Percentiles rank a stretch among this genome's conserved stretches.
phyloP scores from a whole-genome alignment of 64 coral and sea anemone species.

The Porites lutea region DNA sequence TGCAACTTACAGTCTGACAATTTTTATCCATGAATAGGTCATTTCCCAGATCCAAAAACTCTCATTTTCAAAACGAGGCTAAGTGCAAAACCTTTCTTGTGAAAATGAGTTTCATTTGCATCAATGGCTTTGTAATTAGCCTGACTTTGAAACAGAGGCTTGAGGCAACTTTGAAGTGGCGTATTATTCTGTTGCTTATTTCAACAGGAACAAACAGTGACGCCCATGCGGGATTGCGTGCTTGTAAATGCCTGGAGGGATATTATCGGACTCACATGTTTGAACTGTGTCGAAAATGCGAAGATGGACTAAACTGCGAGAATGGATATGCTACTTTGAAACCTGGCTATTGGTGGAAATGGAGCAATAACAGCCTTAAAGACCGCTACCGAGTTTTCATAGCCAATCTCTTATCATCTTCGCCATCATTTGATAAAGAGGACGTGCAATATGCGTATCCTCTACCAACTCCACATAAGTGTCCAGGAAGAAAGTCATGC shows the following conservation, averaged over 20 bases:
- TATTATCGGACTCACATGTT: conserved; percentile 32
- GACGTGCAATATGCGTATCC: neutral
- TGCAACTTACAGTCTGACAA: too few species aligned
- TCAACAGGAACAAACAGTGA: neutral
- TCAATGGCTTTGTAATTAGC: too few species aligned
- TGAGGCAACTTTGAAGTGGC: too few species aligned
- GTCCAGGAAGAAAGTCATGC: neutral
- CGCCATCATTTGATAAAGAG: neutral
- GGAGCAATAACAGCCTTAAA: conserved; percentile 4
- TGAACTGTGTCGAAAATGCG: neutral
- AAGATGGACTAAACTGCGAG: neutral
- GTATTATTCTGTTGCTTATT: neutral
- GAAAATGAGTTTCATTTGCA: too few species aligned
- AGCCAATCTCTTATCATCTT: conserved; percentile 1
- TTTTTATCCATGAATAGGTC: too few species aligned
- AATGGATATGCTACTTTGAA: neutral
- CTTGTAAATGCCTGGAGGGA: neutral
- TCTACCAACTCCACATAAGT: neutral
- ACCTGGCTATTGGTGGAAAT: conserved; percentile 13
- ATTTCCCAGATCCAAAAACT: too few species aligned
- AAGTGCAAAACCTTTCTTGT: too few species aligned
- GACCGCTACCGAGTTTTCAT: neutral
- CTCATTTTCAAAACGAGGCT: too few species aligned
- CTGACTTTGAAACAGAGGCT: too few species aligned
- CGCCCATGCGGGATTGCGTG: neutral